Base-by-base conservation (phyloP, 1,140 invertebrate genomes). In the Helicoverpa armigera region DNA sequence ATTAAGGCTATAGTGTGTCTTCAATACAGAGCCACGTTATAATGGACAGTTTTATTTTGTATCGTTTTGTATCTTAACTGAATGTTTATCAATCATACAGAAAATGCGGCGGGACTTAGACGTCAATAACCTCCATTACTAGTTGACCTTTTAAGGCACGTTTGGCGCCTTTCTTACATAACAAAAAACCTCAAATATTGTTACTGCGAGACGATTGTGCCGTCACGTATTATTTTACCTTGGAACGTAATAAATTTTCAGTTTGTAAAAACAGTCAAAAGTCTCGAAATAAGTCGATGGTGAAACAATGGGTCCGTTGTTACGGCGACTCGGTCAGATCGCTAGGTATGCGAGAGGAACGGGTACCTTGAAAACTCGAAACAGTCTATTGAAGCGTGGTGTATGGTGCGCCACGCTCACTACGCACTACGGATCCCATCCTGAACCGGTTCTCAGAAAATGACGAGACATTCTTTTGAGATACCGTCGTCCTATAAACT, bases 401-500 rank as follows among this genome's bases (percentile, higher is more conserved):
- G 82, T 88, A 89, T 86, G 85, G 79, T 75, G 83, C 82, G 61
- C 48, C 58, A 51, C 75, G 60, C 75, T 67, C 74, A 43, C 60
- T 43, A 77, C 73, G 29, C 58, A 80, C 83, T 50, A 69, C 63
- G 16, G 63, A 50, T 69, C 74, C 82, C 83, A 83, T 79, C 61
- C 86, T 73, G 67, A 69, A 92, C 91, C 91, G 90, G 90, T 92
- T 94, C 88, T 88, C 78, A 83, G 90, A 93, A 93, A 87, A 88
- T 90, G 86, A 88, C 83, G 82, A 82, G 79, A 84, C 85, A 86
- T 89, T 88, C 85, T 78, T 85, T 81, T 80, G 73, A 83, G 69
- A 79, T 79, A 72, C 72, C 54, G 54, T 31, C 16, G 73, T 82
- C 77, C 61, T 70, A 43, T 51, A 63, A 76, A 63, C 58, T 76